Evolutionary conservation across 2,888 invertebrate species (phyloP).

Genomic region (Lepidochrysops patricia): DNA sequence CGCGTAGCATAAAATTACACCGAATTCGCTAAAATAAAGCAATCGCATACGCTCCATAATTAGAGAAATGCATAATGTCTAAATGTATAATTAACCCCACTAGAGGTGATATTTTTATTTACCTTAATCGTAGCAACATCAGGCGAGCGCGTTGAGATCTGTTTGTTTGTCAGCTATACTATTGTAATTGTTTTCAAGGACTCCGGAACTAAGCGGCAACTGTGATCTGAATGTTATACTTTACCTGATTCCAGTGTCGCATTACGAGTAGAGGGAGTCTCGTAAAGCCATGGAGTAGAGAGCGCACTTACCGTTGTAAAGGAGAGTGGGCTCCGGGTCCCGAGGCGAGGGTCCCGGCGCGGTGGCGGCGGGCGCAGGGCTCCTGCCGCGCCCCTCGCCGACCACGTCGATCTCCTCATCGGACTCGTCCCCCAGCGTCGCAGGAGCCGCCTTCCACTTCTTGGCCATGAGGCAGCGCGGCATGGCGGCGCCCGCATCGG

Average conservation of each 20-base stretch:
- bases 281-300: no score
- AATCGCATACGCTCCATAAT: conserved; percentile 35
- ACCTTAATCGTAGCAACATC: not conserved
- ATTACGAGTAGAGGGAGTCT: not conserved
- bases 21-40: conserved; percentile 48
- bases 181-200: not conserved
- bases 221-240: not conserved
- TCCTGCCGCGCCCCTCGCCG: conserved; percentile 80
- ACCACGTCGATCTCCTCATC: conserved; percentile 92
- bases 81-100: not conserved
- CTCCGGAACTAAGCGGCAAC: not conserved
- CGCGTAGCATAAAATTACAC: conserved; percentile 34
- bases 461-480: conserved; percentile 97
- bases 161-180: not conserved
- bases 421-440: conserved; percentile 76
- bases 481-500: conserved; percentile 81
- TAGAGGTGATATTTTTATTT: not conserved
- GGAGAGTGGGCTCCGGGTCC: conserved; percentile 80
- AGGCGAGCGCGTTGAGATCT: not conserved
- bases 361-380: conserved; percentile 70
- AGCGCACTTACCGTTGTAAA: conserved; percentile 86
- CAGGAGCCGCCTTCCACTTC: conserved; percentile 88
- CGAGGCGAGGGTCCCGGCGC: conserved; percentile 82
- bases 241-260: not conserved
- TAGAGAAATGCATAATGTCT: conserved; percentile 33